Evolutionary conservation across 2,113 vertebrate genomes (phyloP).

Genomic region (Phalacrocorax brasilianus): DNA sequence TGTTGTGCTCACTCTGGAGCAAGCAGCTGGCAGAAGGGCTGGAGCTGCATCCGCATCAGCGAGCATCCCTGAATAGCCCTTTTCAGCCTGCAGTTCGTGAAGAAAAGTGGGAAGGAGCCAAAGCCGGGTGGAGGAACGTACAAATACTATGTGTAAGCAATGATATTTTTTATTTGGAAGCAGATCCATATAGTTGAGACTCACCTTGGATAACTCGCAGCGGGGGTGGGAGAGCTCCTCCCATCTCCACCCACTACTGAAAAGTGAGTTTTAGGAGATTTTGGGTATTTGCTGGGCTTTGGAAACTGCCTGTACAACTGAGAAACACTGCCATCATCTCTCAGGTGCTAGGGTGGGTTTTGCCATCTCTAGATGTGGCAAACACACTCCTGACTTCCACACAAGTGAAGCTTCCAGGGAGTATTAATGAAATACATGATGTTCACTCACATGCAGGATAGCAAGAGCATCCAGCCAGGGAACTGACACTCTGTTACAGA

Average conservation of each 20-base stretch:
- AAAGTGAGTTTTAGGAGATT: neutral
- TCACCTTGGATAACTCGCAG: slow-evolving; percentile 44
- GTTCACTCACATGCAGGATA: neutral
- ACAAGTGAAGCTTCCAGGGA: neutral
- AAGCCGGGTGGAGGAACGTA: slow-evolving; percentile 26
- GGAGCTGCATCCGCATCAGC: accelerated
- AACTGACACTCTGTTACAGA: neutral
- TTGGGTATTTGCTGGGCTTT: neutral
- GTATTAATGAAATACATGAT: neutral
- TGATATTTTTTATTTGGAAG: slow-evolving; percentile 19
- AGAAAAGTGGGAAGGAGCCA: slow-evolving; percentile 22
- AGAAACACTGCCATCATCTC: neutral
- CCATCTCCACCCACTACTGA: neutral
- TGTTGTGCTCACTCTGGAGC: neutral
- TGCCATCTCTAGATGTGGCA: neutral
- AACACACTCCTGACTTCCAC: neutral
- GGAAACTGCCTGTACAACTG: neutral
- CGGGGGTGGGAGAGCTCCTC: neutral
- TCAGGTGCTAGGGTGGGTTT: neutral
- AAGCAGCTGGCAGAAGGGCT: neutral
- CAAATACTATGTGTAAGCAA: slow-evolving; percentile 44
- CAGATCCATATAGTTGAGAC: neutral
- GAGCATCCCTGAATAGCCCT: slow-evolving; percentile 50
- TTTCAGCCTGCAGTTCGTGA: slow-evolving; percentile 45
- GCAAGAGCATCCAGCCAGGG: neutral